Evolutionary conservation across 1,140 invertebrate species (phyloP).

Genomic region (Drosophila auraria): DNA sequence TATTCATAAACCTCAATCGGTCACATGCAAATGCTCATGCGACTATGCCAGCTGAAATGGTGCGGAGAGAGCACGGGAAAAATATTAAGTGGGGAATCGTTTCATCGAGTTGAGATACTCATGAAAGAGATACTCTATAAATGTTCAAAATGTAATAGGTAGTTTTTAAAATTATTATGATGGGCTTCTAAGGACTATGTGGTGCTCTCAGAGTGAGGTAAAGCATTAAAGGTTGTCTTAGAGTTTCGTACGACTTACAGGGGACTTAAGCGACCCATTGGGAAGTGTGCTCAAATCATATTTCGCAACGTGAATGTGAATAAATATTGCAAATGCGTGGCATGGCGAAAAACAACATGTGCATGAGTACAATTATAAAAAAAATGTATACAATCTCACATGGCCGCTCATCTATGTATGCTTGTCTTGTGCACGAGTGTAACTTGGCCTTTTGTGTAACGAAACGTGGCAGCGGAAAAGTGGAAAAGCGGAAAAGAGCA

Average conservation of each 20-base stretch:
- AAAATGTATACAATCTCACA: neutral
- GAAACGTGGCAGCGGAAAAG: constrained; percentile 55
- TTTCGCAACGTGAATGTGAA: constrained; percentile 41
- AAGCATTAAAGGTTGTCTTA: too few species aligned
- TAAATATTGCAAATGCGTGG: constrained; percentile 61
- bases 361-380: constrained; percentile 11
- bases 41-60: constrained; percentile 34
- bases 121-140: constrained; percentile 4
- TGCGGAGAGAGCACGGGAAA: constrained; percentile 29
- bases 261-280: neutral
- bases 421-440: constrained; percentile 25
- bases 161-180: too few species aligned
- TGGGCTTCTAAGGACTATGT: too few species aligned
- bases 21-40: constrained; percentile 78
- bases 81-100: constrained; percentile 30
- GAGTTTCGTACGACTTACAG: too few species aligned
- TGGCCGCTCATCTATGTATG: neutral
- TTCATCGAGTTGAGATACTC: neutral
- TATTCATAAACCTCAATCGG: constrained; percentile 82
- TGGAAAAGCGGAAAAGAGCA: constrained; percentile 47
- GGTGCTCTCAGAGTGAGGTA: neutral
- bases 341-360: constrained; percentile 25
- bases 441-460: constrained; percentile 47
- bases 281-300: constrained; percentile 44
- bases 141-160: too few species aligned